Base-by-base conservation (phyloP, 2,113 vertebrate species). In the Ornithorhynchus anatinus region DNA sequence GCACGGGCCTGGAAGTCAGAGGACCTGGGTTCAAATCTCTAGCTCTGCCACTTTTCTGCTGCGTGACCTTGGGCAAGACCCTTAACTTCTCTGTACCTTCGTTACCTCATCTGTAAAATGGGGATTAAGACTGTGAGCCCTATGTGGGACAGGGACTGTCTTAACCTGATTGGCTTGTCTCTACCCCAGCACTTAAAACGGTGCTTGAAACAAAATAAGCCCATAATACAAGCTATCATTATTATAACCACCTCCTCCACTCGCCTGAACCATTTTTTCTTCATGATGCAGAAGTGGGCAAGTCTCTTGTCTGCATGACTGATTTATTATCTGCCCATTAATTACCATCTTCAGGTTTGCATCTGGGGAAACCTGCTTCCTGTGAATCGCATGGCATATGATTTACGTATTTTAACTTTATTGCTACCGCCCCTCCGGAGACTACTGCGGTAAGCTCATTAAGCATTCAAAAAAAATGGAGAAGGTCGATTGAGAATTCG, bases 341-440 rank as follows among this genome's bases (percentile, higher is more conserved):
- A 74, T 83, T 74, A 77, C 38, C 38, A 76, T 74, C 51, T 69
- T 79, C 76, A 82, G 59, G 22, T 44, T 66, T 79, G 66, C 23
- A 32, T 52, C 27, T 5, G 9, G 40, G 62, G 40, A 85, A 79
- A 79, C 64, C 10, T n/a, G 35, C 14, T 40, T 33, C 31, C 40
- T 2, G 0, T 69, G 59, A 79, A 76, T 59, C 59, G 62, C 81
- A 45, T 85, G 85, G 88, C 84, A 89, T 81, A 74, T 72, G 50
- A 58, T 68, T 42, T 47, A 75, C 61, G 72, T 37, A 68, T 89
- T 90, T 83, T 83, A 74, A 65, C 70, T 83, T 88, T 78, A 70
- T 56, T 62, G 69, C 59, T 66, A 10, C 78, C 82, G 53, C 38
- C 74, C 79, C 80, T 77, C 56, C 73, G 33, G 79, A 88, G 69